A percentile compares a stretch with the other conserved stretches of the same genome.
Conservation (phyloP, 2,888 invertebrate species). For the Orchestes rusci region DNA sequence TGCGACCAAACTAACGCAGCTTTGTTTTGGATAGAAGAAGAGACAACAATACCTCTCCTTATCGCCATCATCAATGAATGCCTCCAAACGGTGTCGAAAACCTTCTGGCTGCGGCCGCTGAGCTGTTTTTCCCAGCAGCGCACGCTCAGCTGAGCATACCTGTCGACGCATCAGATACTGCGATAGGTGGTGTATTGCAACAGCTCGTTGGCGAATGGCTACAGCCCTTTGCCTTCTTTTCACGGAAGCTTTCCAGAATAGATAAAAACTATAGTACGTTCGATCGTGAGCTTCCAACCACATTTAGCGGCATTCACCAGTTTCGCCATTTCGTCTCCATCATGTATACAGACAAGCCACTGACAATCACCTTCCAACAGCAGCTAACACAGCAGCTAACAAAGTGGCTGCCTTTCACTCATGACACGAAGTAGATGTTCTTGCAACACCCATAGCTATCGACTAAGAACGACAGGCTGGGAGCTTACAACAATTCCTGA, state of each 20-base stretch:
- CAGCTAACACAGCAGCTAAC: neutral
- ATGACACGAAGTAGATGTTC: neutral
- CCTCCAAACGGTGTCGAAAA: neutral
- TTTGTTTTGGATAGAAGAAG: neutral
- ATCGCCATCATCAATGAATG: neutral
- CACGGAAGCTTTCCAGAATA: neutral
- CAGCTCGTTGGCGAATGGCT: neutral
- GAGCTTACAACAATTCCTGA: too few species aligned
- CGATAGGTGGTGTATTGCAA: too few species aligned
- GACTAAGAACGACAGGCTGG: neutral
- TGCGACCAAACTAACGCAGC: constrained; percentile 13
- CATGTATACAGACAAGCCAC: too few species aligned
- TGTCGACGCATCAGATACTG: constrained; percentile 2
- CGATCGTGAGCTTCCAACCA: too few species aligned
- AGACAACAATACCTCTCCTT: neutral
- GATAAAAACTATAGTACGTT: too few species aligned
- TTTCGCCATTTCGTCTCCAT: too few species aligned
- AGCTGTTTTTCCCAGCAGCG: neutral
- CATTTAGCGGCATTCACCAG: too few species aligned
- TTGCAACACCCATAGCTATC: neutral
- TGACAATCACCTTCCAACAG: too few species aligned
- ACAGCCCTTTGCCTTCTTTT: constrained; percentile 2
- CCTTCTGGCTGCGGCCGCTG: neutral
- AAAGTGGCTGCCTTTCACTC: constrained; percentile 6
- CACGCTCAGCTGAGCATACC: neutral